Base-by-base conservation (phyloP, 1,140 invertebrate genomes). In the Hypothenemus hampei region DNA sequence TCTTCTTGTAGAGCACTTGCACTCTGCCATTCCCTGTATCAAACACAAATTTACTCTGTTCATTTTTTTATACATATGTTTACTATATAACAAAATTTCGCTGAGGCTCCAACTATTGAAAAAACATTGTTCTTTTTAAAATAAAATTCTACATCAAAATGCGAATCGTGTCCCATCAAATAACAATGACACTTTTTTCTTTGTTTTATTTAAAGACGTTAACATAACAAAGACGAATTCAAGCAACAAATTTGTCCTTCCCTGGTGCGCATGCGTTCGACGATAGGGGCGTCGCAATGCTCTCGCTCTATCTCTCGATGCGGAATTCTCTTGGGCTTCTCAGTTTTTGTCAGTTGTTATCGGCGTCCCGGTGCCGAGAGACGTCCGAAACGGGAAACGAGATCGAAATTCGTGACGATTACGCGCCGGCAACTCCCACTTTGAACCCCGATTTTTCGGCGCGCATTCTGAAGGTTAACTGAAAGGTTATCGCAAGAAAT, bases 211-310 rank as follows among this genome's bases (percentile, higher is more conserved):
- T n/a, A n/a, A n/a, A n/a, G n/a, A n/a, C n/a, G n/a, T n/a, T n/a
- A n/a, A n/a, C n/a, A n/a, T n/a, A n/a, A n/a, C n/a, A n/a, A n/a
- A n/a, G n/a, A n/a, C n/a, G n/a, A n/a, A n/a, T n/a, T n/a, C n/a
- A 37, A 37, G 22, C 29, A 37, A 49, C 46, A 37, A 49, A 35
- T 18, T 22, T 19, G 15, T 49, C 46, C 33, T 26, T 49, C 46
- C 46, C 37, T 49, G 8, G 18, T 33, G 46, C 46, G 46, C 46
- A 49, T 49, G 46, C 33, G 37, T 49, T 37, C 33, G 35, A 22
- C 13, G 10, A 4, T 11, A 15, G 21, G 46, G 46, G 46, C 46
- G 46, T 49, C 10, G 11, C 29, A 18, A 5, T 15, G 10, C 13
- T 46, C 44, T 29, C 44, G 26, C n/a, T n/a, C n/a, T n/a, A n/a